Percentiles rank a stretch among this genome's conserved stretches.
These are phyloP conservation scores for Steatocranus sp. DNA, from an alignment of 2,797 vertebrate genomes.

Conservation along the genomic window DNA sequence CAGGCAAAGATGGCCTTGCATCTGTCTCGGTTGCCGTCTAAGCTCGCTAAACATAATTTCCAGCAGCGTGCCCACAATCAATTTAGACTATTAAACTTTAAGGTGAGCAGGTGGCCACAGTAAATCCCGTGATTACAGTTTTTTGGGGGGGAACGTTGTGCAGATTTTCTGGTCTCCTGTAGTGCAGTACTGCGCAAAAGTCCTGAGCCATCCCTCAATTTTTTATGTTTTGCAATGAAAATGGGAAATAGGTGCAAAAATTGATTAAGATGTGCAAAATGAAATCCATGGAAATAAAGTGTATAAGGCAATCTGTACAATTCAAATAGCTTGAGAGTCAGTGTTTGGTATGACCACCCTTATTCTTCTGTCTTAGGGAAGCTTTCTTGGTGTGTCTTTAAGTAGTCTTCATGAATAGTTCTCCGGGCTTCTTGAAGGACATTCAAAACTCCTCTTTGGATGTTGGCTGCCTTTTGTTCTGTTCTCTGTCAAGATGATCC, in stretches of 20 bases:
- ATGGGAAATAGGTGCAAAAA: not conserved
- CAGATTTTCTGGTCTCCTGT: not conserved
- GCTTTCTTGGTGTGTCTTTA: not conserved
- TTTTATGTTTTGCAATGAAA: not conserved
- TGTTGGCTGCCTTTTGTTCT: not conserved
- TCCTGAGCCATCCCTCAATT: not conserved
- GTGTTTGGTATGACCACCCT: not conserved
- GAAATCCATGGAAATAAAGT: not conserved
- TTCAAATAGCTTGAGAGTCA: not conserved
- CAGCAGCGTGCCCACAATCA: conserved; percentile 37
- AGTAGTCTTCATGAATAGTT: not conserved
- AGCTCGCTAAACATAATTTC: conserved; percentile 41
- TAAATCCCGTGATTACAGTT: conserved; percentile 23
- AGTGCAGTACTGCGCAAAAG: not conserved
- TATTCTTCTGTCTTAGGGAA: not conserved
- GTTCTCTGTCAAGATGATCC: not conserved
- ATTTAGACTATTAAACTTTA: conserved; percentile 61
- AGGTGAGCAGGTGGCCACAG: conserved; percentile 53
- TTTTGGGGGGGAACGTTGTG: not conserved
- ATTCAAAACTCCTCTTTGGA: not conserved
- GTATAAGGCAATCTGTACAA: not conserved
- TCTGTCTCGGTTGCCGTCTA: conserved; percentile 33
- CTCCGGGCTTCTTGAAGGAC: not conserved
- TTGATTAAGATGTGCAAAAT: not conserved
- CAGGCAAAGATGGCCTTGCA: conserved; percentile 14